Conservation (phyloP, 2,113 vertebrate genomes). For the Carettochelys insculpta region DNA sequence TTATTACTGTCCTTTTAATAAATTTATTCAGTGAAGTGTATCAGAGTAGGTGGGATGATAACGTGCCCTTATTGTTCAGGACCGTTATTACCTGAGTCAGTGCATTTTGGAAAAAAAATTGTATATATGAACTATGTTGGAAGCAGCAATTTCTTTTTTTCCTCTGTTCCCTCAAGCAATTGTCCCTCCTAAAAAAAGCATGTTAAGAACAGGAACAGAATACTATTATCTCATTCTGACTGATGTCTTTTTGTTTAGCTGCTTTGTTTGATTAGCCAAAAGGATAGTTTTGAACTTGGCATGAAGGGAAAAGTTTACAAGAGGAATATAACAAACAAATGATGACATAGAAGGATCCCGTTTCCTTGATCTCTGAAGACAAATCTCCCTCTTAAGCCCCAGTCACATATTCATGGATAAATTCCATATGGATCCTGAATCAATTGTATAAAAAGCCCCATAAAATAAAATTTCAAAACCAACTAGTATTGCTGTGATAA, state of each 20-base stretch:
- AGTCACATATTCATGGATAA: accelerated
- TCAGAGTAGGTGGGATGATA: neutral
- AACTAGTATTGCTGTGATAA: neutral
- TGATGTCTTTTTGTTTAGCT: neutral
- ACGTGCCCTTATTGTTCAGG: neutral
- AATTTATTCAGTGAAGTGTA: neutral
- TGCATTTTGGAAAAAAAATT: neutral
- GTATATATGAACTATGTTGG: neutral
- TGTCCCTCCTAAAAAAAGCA: neutral
- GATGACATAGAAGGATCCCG: neutral
- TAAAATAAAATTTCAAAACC: neutral
- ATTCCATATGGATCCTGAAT: neutral
- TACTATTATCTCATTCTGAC: neutral
- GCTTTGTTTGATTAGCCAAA: neutral
- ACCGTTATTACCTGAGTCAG: neutral
- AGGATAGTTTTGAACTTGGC: neutral
- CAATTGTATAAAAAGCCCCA: neutral
- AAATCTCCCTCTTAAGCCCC: neutral
- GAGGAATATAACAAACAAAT: neutral
- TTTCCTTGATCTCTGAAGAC: neutral
- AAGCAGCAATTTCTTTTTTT: neutral
- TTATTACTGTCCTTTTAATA: neutral
- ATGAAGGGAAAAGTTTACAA: slow-evolving; percentile 11
- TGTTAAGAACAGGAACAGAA: neutral
- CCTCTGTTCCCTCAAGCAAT: neutral